Evolutionary conservation across 1,140 invertebrate genomes (phyloP).

Genomic region (Telenomus remus): DNA sequence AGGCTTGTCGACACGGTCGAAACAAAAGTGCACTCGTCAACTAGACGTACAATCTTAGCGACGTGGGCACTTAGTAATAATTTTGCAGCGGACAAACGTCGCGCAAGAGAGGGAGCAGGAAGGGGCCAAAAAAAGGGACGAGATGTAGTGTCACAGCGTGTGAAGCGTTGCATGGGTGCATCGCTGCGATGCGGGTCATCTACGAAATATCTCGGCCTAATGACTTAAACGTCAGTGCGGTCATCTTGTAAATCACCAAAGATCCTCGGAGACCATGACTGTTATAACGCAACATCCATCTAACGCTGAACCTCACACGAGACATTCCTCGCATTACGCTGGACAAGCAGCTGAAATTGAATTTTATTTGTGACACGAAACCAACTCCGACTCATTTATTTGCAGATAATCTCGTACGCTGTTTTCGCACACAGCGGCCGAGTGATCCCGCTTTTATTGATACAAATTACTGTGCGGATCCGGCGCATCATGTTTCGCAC

Average conservation of each 20-base stretch:
- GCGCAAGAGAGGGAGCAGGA: background rate
- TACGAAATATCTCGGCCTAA: slow-evolving; percentile 44
- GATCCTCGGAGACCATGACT: slow-evolving; percentile 44
- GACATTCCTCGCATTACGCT: slow-evolving; percentile 39
- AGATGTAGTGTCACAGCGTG: slow-evolving; percentile 20
- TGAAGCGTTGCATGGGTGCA: slow-evolving; percentile 18
- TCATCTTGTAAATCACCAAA: slow-evolving; percentile 51
- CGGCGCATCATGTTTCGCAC: slow-evolving; percentile 28
- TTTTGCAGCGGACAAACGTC: slow-evolving; percentile 1
- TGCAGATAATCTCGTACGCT: slow-evolving; percentile 43
- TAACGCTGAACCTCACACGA: slow-evolving; percentile 35
- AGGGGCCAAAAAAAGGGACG: slow-evolving; percentile 1
- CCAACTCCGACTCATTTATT: slow-evolving; percentile 48
- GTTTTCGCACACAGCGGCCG: slow-evolving; percentile 18
- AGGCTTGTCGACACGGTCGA: slow-evolving; percentile 13
- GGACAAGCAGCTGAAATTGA: slow-evolving; percentile 49
- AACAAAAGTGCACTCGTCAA: slow-evolving; percentile 32
- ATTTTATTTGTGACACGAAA: slow-evolving; percentile 49
- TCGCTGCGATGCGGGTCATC: slow-evolving; percentile 39
- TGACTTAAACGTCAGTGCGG: slow-evolving; percentile 45
- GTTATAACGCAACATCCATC: slow-evolving; percentile 41
- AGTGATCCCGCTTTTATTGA: slow-evolving; percentile 52
- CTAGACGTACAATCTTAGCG: slow-evolving; percentile 20
- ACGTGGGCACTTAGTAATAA: slow-evolving; percentile 32
- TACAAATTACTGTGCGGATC: slow-evolving; percentile 51